phyloP scores from a whole-genome alignment of 2,113 vertebrate genomes.

The Taxidea taxus region DNA sequence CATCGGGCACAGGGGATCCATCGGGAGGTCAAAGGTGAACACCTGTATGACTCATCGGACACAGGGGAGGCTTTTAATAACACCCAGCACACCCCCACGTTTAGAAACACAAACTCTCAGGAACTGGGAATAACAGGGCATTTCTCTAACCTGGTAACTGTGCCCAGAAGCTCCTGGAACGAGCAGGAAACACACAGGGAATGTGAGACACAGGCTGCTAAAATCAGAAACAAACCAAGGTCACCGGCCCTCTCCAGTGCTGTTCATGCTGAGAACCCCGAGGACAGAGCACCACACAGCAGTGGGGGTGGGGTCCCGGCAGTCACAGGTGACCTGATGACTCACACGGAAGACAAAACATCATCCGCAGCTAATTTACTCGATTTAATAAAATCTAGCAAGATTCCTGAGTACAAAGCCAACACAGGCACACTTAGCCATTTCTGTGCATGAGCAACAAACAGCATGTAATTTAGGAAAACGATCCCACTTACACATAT shows the following conservation, averaged over 20 bases:
- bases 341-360: not conserved
- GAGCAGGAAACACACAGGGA: not conserved
- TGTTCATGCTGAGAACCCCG: rapidly evolving
- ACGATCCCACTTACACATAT: not conserved
- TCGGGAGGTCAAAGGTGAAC: too few relatives aligned
- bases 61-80: not conserved
- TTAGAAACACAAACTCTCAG: not conserved
- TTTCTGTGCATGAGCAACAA: not conserved
- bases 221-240: not conserved
- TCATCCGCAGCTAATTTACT: not conserved
- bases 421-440: not conserved
- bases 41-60: too few relatives aligned
- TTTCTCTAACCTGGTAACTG: not conserved
- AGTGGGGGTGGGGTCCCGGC: too few relatives aligned
- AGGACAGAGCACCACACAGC: rapidly evolving
- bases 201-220: too few relatives aligned
- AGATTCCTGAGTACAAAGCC: not conserved
- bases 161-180: not conserved
- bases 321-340: too few relatives aligned
- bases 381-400: not conserved
- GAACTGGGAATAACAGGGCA: not conserved
- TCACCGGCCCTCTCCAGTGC: rapidly evolving
- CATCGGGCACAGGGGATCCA: too few relatives aligned
- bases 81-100: not conserved
- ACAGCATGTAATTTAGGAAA: not conserved